Conservation (phyloP, 2,888 invertebrate genomes). For the Griposia aprilina region DNA sequence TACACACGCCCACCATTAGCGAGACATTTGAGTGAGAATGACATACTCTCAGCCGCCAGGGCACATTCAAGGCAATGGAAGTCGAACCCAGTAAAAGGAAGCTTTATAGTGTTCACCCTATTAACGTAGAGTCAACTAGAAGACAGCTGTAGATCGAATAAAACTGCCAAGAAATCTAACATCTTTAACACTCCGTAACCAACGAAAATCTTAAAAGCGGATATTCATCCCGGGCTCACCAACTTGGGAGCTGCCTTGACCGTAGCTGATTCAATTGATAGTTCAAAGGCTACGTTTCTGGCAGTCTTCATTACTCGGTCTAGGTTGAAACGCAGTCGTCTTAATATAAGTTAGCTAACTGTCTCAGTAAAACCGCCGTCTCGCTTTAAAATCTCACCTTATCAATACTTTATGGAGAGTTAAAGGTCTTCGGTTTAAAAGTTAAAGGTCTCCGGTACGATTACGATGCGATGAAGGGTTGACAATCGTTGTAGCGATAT, state of each 20-base stretch:
- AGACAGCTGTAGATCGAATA: neutral
- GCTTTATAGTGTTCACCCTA: no score
- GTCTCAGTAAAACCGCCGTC: neutral
- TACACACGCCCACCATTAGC: no score
- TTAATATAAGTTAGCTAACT: constrained; percentile 39
- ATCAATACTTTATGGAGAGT: constrained; percentile 1
- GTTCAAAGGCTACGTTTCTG: constrained; percentile 37
- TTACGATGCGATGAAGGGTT: neutral
- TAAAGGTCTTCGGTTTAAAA: neutral
- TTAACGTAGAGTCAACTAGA: no score
- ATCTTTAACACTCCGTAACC: neutral
- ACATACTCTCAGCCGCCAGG: no score
- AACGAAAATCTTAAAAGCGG: neutral
- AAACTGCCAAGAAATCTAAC: neutral
- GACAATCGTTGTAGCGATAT: neutral
- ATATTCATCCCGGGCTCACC: neutral
- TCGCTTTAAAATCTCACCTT: neutral
- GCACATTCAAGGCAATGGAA: no score
- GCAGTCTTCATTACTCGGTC: constrained; percentile 34
- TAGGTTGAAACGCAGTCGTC: constrained; percentile 31
- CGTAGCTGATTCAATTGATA: constrained; percentile 42
- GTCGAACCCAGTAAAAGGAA: no score
- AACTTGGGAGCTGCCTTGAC: constrained; percentile 35
- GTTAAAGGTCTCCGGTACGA: neutral
- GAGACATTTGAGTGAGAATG: no score